Percentiles rank a stretch among this genome's conserved stretches.
Evolutionary conservation across 2,113 vertebrate species (phyloP).

Genomic region (Scomber japonicus): DNA sequence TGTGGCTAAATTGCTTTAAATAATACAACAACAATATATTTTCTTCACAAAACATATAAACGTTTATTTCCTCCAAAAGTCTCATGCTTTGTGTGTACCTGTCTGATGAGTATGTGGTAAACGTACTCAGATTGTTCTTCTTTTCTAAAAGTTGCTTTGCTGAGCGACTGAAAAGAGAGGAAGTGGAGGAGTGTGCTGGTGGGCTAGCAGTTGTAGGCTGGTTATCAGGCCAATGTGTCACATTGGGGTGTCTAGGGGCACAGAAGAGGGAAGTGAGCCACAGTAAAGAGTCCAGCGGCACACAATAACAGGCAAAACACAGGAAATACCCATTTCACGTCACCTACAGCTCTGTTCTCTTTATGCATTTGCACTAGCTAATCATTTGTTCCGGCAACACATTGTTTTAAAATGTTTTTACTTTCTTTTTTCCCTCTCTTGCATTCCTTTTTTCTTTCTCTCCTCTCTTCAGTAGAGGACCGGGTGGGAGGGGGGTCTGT

Average conservation of each 20-base stretch:
- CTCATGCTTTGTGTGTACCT: neutral
- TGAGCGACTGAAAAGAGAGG: slow-evolving; percentile 44
- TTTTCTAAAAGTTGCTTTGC: slow-evolving; percentile 33
- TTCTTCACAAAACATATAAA: neutral
- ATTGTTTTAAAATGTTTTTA: slow-evolving; percentile 41
- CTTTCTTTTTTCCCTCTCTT: slow-evolving; percentile 21
- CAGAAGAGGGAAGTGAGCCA: slow-evolving; percentile 77
- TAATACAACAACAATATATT: neutral
- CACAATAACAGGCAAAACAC: slow-evolving; percentile 51
- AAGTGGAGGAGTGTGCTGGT: slow-evolving; percentile 58
- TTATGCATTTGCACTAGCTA: neutral
- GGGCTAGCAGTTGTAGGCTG: slow-evolving; percentile 57
- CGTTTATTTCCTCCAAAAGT: neutral
- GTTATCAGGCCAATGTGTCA: slow-evolving; percentile 77
- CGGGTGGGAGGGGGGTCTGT: slow-evolving; percentile 61
- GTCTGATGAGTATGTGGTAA: neutral
- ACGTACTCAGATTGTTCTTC: neutral
- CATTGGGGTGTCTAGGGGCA: slow-evolving; percentile 71
- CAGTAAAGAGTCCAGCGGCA: slow-evolving; percentile 46
- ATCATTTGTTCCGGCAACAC: slow-evolving; percentile 33
- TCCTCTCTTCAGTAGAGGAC: slow-evolving; percentile 47
- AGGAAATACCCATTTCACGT: slow-evolving; percentile 61
- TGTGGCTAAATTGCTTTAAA: slow-evolving; percentile 40
- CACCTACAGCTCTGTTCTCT: slow-evolving; percentile 17
- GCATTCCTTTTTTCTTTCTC: slow-evolving; percentile 23